phyloP scores from a whole-genome alignment of 2,888 invertebrate species.

The Villa cingulata region DNA sequence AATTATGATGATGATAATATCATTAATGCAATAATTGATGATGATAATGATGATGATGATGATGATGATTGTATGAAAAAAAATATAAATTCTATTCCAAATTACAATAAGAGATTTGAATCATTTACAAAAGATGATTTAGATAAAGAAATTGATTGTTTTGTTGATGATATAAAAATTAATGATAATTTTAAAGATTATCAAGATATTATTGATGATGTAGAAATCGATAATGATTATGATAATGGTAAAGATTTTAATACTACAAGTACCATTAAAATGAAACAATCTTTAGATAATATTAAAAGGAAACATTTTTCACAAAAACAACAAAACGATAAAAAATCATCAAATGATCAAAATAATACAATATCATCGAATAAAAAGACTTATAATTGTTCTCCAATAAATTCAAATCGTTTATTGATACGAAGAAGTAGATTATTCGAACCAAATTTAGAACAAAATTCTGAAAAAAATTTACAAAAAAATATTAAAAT shows the following conservation, averaged over 20 bases:
- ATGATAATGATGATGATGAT: not conserved
- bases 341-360: not conserved
- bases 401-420: not conserved
- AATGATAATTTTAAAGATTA: not conserved
- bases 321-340: not conserved
- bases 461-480: not conserved
- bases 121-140: too few species aligned
- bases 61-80: not conserved
- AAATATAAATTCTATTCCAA: too few species aligned
- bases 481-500: too few species aligned
- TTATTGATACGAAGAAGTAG: not conserved
- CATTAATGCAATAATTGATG: too few species aligned
- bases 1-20: too few species aligned
- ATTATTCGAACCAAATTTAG: not conserved
- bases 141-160: not conserved
- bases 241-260: not conserved
- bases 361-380: too few species aligned
- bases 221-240: not conserved
- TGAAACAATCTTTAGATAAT: not conserved
- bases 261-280: not conserved
- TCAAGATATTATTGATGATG: not conserved
- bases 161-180: not conserved
- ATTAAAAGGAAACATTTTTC: not conserved
- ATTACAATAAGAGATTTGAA: too few species aligned
- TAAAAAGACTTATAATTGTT: not conserved